These are phyloP conservation scores for Pyrrhia umbra DNA, from an alignment of 2,888 invertebrate genomes.

Conservation along the genomic window DNA sequence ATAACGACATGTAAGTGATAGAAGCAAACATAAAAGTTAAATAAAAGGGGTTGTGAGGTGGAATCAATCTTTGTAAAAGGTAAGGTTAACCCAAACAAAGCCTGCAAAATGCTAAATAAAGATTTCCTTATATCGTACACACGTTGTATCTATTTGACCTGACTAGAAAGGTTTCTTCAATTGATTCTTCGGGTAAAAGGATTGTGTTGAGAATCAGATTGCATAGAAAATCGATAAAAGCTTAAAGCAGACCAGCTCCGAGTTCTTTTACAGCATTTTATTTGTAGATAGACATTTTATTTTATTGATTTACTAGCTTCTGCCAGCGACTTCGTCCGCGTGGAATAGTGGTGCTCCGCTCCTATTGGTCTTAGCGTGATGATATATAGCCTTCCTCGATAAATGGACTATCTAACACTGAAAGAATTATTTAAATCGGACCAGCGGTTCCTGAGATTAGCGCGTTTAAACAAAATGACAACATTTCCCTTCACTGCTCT, in stretches of 20 bases:
- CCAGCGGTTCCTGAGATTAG: too few relatives aligned
- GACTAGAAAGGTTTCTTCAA: conserved; percentile 47
- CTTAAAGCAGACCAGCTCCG: not conserved
- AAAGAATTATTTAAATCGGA: too few relatives aligned
- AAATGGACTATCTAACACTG: too few relatives aligned
- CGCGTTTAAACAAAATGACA: too few relatives aligned
- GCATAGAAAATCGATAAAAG: conserved; percentile 20
- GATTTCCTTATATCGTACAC: conserved; percentile 69
- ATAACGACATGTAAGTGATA: conserved; percentile 20
- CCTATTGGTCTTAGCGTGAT: too few relatives aligned
- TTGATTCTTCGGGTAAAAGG: conserved; percentile 59
- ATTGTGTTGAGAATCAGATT: conserved; percentile 50
- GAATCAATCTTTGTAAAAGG: conserved; percentile 81
- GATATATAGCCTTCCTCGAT: too few relatives aligned
- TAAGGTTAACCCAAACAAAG: conserved; percentile 72
- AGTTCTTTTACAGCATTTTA: not conserved
- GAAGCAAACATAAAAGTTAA: conserved; percentile 46
- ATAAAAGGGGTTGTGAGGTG: conserved; percentile 65
- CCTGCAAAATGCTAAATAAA: conserved; percentile 73
- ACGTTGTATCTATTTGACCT: conserved; percentile 58
- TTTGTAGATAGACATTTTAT: too few relatives aligned
- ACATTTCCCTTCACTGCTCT: too few relatives aligned
- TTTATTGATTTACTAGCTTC: too few relatives aligned
- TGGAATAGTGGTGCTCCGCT: too few relatives aligned
- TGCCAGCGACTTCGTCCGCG: too few relatives aligned